Percentiles rank a stretch among this genome's conserved stretches.
Evolutionary conservation across 2,113 vertebrate species (phyloP).

Genomic region (Eurypyga helias): DNA sequence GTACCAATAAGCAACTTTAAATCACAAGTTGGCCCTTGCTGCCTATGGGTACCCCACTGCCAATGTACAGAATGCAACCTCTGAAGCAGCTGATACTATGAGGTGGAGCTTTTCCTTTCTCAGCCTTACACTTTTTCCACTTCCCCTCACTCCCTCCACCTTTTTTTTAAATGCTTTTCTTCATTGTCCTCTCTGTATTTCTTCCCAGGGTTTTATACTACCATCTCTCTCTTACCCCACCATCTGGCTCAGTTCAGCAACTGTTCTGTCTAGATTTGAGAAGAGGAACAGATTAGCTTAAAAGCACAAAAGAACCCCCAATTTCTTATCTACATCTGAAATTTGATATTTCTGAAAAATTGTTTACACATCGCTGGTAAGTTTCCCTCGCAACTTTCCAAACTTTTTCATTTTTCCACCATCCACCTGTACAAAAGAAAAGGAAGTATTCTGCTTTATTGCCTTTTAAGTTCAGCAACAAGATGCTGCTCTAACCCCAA

Average conservation of each 20-base stretch:
- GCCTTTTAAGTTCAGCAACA: not conserved
- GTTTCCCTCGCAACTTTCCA: not conserved
- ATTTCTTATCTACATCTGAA: not conserved
- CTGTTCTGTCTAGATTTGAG: not conserved
- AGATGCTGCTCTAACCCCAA: not conserved
- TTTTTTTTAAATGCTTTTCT: not conserved
- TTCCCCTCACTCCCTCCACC: too few species aligned
- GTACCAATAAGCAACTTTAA: not conserved
- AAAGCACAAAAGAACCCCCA: not conserved
- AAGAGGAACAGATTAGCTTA: not conserved
- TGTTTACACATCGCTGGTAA: not conserved
- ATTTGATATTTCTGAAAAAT: not conserved
- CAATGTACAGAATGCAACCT: not conserved
- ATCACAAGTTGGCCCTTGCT: not conserved
- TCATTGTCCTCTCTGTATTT: not conserved
- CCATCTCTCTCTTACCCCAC: not conserved
- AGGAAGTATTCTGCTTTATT: too few species aligned
- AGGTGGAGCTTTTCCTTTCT: not conserved
- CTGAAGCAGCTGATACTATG: not conserved
- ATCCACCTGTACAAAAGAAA: not conserved
- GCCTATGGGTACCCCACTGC: too few species aligned
- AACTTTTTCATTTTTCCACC: accelerated
- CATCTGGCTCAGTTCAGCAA: not conserved
- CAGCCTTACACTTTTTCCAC: not conserved
- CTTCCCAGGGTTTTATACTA: not conserved